phyloP scores from a whole-genome alignment of 2,888 invertebrate genomes.

The Cheilosia vulpina region DNA sequence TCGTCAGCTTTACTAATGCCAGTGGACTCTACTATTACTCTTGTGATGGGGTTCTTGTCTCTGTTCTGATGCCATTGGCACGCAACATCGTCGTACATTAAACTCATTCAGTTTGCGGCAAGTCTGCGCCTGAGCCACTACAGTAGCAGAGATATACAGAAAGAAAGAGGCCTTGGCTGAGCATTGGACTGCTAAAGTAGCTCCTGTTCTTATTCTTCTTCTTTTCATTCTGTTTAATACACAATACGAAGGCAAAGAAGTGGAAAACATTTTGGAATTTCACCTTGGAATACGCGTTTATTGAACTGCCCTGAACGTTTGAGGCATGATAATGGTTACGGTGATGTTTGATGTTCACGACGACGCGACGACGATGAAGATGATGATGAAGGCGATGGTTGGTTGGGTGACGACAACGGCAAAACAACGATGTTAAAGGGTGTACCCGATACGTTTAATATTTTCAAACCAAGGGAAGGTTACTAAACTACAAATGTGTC shows the following conservation, averaged over 20 bases:
- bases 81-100: conserved; percentile 60
- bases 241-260: conserved; percentile 62
- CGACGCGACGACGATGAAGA: conserved; percentile 12
- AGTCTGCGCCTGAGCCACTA: conserved; percentile 24
- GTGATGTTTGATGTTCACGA: conserved; percentile 63
- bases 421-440: conserved; percentile 29
- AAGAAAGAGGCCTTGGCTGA: conserved; percentile 59
- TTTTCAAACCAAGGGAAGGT: conserved; percentile 58
- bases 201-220: conserved; percentile 44
- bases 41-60: conserved; percentile 17
- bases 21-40: conserved; percentile 36
- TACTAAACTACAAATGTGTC: conserved; percentile 67
- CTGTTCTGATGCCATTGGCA: conserved; percentile 33
- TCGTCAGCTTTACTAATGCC: conserved; percentile 48
- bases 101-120: conserved; percentile 66
- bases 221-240: conserved; percentile 38
- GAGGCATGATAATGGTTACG: conserved; percentile 74
- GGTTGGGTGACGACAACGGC: conserved; percentile 23
- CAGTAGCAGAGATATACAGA: conserved; percentile 20
- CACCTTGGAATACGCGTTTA: conserved; percentile 74
- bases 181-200: conserved; percentile 51
- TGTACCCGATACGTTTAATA: conserved; percentile 8
- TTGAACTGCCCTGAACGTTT: conserved; percentile 74
- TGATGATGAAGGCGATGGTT: conserved; percentile 41
- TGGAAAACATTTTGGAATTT: conserved; percentile 74